Evolutionary conservation across 2,113 vertebrate species (phyloP), one percentile per base, ranked within the genome.

Genomic region (Hiodon tergisus): DNA sequence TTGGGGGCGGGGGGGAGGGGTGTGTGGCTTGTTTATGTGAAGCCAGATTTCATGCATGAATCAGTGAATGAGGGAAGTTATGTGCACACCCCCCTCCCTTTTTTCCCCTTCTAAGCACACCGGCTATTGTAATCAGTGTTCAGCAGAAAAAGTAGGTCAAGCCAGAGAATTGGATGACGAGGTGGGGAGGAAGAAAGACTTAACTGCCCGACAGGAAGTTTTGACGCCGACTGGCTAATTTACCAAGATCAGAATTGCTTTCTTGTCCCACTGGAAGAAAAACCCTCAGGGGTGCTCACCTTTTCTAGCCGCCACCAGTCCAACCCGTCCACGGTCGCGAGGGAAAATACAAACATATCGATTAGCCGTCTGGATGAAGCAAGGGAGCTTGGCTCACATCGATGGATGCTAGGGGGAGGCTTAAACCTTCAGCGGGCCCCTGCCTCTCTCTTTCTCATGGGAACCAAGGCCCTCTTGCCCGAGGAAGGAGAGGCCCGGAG

Each of bases 201-300:
- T 86, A 81, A 79, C 7, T 81, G 79, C 81, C 86, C 79, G 86
- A 82, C 85, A 87, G 80, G 84, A 83, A 86, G 81, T 72, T 79
- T 78, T 78, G 73, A 84, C 85, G 81, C 83, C 81, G 71, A 76
- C 67, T 55, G 61, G 78, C 78, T 83, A 83, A 88, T 87, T 77
- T 81, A 59, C 77, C 71, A 72, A 81, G 80, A 31, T 90, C 85
- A 82, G 71, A 74, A 8, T 73, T 78, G 77, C 71, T 73, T 84
- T 80, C 76, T 73, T 78, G 58, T 3, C 8, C 65, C 74, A n/a
- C 63, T 75, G 71, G 73, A 78, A 78, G 62, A 50, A 69, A 77
- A 78, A 76, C 71, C 81, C 68, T 66, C 66, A 6, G 0, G 59
- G 46, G 73, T 67, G 75, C 74, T 79, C 72, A 71, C 14, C 14